Percentiles rank a stretch among this genome's conserved stretches.
phyloP scores from a whole-genome alignment of 1,140 invertebrate species.

The Scaptomyza montana region DNA sequence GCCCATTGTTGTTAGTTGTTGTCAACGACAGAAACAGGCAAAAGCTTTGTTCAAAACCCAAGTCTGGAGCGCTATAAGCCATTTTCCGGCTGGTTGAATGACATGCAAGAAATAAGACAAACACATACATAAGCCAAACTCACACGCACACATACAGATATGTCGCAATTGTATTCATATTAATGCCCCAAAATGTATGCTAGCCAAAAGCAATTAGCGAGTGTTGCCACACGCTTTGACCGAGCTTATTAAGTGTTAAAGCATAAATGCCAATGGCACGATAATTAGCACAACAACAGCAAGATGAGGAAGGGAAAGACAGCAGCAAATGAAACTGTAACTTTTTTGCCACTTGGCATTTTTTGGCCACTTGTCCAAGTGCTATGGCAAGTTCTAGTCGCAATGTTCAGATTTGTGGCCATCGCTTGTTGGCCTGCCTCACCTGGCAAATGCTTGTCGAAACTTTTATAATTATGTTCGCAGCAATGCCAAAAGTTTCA shows the following conservation, averaged over 20 bases:
- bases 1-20: slow-evolving; percentile 24
- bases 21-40: slow-evolving; percentile 51
- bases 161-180: neutral
- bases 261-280: slow-evolving; percentile 78
- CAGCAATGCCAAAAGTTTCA: slow-evolving; percentile 78
- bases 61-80: slow-evolving; percentile 38
- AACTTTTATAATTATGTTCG: slow-evolving; percentile 82
- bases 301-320: neutral
- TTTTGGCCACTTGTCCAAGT: slow-evolving; percentile 62
- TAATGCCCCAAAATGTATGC: slow-evolving; percentile 21
- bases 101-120: slow-evolving; percentile 64
- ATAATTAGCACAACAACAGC: slow-evolving; percentile 65
- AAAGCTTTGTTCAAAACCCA: slow-evolving; percentile 32
- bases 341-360: slow-evolving; percentile 57
- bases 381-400: slow-evolving; percentile 36
- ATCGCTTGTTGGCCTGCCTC: slow-evolving; percentile 62
- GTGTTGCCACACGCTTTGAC: slow-evolving; percentile 50
- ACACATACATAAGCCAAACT: neutral
- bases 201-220: slow-evolving; percentile 46
- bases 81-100: slow-evolving; percentile 63
- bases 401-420: slow-evolving; percentile 40
- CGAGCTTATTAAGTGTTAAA: slow-evolving; percentile 79
- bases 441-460: slow-evolving; percentile 81
- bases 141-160: neutral
- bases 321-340: slow-evolving; percentile 17